Base-by-base conservation (phyloP, 2,888 invertebrate genomes). In the Ceraclea dissimilis region DNA sequence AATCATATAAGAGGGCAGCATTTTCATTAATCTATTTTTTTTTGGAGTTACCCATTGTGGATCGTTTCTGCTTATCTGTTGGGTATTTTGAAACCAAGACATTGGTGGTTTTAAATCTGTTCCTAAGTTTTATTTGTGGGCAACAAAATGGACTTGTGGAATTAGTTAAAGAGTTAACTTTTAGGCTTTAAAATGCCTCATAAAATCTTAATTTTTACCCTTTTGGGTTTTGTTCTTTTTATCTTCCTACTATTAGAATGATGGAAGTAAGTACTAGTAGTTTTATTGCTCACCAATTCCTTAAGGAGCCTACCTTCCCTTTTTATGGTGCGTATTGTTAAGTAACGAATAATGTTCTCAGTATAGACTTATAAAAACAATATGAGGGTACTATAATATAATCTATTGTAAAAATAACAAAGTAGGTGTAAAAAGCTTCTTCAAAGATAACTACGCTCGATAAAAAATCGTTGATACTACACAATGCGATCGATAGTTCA, bases 111-210 rank as follows among this genome's bases (percentile, higher is more conserved):
- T 26, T 4, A 26, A 10, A 26, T 26, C 26, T 26, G 26, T 26
- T 26, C 10, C 26, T 10, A 10, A 26, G 10, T 26, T 26, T 26
- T 26, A 26, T 26, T 26, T n/a, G 26, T 4, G 5, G 43, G 26
- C 26, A 26, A 26, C 4, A 4, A 26, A 54, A 55, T 55, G 21
- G 33, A 56, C 55, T 56, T 49, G 21, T 46, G 46, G 58, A 58
- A 58, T 58, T 58, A 58, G 58, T 52, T 54, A 55, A 58, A 58
- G 58, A 58, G 58, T 55, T 58, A 49, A 43, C 49, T 52, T 52
- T 56, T 20, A 22, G 52, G 49, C 49, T 34, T 49, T 58, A 52
- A 58, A 58, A 54, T 26, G 55, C 33, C 26, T 21, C 43, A 55
- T 55, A 58, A 58, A 58, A 44, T 52, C 56, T 55, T 58, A 58